Conservation (phyloP, 1,140 invertebrate genomes). For the Diorhabda sublineata region DNA sequence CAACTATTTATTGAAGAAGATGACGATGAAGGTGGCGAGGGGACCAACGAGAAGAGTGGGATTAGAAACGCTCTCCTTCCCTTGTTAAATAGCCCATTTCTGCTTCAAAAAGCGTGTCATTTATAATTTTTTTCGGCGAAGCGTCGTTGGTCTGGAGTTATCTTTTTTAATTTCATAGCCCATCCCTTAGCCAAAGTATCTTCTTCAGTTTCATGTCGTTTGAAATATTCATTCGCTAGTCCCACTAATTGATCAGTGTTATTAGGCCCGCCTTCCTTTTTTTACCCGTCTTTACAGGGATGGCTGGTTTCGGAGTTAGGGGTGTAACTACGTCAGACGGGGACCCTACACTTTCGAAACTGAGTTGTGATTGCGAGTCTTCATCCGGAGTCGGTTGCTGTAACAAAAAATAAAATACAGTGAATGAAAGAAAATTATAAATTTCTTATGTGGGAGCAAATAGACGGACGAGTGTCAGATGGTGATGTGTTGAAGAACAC, state of each 20-base stretch:
- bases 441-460: neutral
- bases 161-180: neutral
- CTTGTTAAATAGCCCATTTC: no score
- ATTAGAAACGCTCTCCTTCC: neutral
- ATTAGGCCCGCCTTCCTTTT: neutral
- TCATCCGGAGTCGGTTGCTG: no score
- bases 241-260: constrained; percentile 7
- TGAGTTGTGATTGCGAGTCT: no score
- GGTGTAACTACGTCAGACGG: neutral
- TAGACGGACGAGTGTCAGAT: neutral
- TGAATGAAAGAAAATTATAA: neutral
- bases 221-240: neutral
- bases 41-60: neutral
- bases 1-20: constrained; percentile 1
- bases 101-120: neutral
- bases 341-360: no score
- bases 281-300: neutral
- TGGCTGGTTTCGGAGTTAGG: neutral
- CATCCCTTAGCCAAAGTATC: constrained; percentile 15
- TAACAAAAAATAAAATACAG: neutral
- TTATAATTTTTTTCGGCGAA: constrained; percentile 22
- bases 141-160: constrained; percentile 17
- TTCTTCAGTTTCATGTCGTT: constrained; percentile 5
- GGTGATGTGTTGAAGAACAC: no score
- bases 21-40: neutral